These are phyloP conservation scores for Hyalella azteca DNA, from an alignment of 2,888 invertebrate genomes.

Conservation along the genomic window DNA sequence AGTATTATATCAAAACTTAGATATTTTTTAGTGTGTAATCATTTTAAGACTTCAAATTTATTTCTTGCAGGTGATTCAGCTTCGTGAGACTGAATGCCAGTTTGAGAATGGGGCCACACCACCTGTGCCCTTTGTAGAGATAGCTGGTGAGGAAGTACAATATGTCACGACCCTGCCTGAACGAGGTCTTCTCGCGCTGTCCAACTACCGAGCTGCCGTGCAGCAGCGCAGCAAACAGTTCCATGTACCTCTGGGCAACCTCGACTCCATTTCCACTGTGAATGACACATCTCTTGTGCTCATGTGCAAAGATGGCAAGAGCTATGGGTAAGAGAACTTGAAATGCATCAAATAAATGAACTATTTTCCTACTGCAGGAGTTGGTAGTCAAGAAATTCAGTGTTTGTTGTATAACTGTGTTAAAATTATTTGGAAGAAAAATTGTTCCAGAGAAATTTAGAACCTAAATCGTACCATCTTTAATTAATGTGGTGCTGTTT, in stretches of 20 bases:
- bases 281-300: constrained; percentile 86
- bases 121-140: neutral
- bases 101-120: constrained; percentile 19
- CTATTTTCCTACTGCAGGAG: too few relatives aligned
- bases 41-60: too few relatives aligned
- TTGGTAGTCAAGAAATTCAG: too few relatives aligned
- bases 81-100: constrained; percentile 14
- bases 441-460: too few relatives aligned
- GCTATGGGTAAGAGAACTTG: constrained; percentile 82
- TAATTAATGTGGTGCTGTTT: too few relatives aligned
- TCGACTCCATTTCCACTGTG: constrained; percentile 73
- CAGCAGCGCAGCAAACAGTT: constrained; percentile 52
- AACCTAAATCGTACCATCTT: too few relatives aligned
- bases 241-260: constrained; percentile 54
- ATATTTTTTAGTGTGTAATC: too few relatives aligned
- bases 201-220: constrained; percentile 53
- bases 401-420: too few relatives aligned
- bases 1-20: too few relatives aligned
- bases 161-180: constrained; percentile 18
- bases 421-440: too few relatives aligned
- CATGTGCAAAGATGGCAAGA: constrained; percentile 89
- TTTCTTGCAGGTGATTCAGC: neutral
- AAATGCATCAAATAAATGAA: too few relatives aligned
- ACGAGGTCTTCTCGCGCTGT: constrained; percentile 48
- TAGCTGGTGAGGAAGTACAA: constrained; percentile 26